Conservation (phyloP, 2,113 vertebrate species). For the Callionymus lyra region DNA sequence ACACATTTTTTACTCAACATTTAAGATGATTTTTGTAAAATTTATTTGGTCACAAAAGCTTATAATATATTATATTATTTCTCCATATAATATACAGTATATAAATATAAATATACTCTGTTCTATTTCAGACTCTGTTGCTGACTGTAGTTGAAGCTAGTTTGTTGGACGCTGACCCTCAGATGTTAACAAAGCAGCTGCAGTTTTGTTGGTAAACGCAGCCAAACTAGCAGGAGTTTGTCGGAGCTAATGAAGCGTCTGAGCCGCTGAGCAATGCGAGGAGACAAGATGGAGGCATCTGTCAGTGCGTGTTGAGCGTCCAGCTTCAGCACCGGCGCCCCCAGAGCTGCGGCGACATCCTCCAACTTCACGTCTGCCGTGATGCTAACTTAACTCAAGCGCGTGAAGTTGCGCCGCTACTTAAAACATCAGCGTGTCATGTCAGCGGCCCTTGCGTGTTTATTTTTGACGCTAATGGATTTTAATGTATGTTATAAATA, state of each 20-base stretch:
- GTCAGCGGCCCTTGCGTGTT: constrained; percentile 48
- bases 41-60: too few relatives aligned
- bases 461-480: constrained; percentile 66
- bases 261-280: constrained; percentile 54
- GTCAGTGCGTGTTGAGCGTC: constrained; percentile 60
- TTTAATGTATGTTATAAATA: constrained; percentile 76
- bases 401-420: constrained; percentile 54
- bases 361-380: constrained; percentile 51
- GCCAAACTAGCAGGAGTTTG: not conserved
- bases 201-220: not conserved
- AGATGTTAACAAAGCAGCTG: not conserved
- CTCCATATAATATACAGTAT: too few relatives aligned
- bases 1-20: too few relatives aligned
- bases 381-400: constrained; percentile 70
- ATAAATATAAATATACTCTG: too few relatives aligned
- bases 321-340: constrained; percentile 44
- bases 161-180: too few relatives aligned
- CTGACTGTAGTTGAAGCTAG: too few relatives aligned
- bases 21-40: too few relatives aligned
- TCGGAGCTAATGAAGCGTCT: constrained; percentile 48
- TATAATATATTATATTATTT: too few relatives aligned
- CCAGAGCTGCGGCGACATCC: constrained; percentile 44
- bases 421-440: constrained; percentile 61
- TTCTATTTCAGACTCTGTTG: too few relatives aligned
- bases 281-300: constrained; percentile 66